Conservation (phyloP, 2,888 invertebrate species). For the Campoletis raptor region DNA sequence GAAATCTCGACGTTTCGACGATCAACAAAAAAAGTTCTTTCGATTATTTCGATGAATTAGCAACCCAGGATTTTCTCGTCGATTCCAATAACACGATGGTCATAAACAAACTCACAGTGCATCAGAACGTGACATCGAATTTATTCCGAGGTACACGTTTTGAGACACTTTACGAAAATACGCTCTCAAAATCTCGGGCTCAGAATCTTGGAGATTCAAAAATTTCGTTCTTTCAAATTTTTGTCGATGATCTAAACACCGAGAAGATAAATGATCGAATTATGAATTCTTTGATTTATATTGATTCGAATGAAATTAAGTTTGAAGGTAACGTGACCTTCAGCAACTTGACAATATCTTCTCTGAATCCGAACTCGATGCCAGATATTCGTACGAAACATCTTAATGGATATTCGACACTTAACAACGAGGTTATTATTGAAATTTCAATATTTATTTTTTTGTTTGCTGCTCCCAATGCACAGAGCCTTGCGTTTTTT, state of each 20-base stretch:
- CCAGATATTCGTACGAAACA: slow-evolving; percentile 69
- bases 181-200: slow-evolving; percentile 72
- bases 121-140: slow-evolving; percentile 69
- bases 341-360: slow-evolving; percentile 67
- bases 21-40: slow-evolving; percentile 70
- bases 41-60: slow-evolving; percentile 71
- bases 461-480: no score
- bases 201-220: slow-evolving; percentile 72
- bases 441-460: background rate
- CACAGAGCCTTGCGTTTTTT: no score
- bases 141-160: slow-evolving; percentile 69
- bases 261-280: slow-evolving; percentile 72
- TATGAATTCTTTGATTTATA: slow-evolving; percentile 71
- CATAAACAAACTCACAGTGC: slow-evolving; percentile 73
- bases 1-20: slow-evolving; percentile 61
- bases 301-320: slow-evolving; percentile 71
- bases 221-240: slow-evolving; percentile 70
- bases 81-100: slow-evolving; percentile 42
- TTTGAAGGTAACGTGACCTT: slow-evolving; percentile 75
- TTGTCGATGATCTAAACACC: slow-evolving; percentile 67
- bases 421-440: slow-evolving; percentile 71
- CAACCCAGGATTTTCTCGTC: slow-evolving; percentile 60
- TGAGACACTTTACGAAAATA: slow-evolving; percentile 67
- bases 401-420: slow-evolving; percentile 71
- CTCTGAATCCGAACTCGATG: slow-evolving; percentile 52